Evolutionary conservation across 2,113 vertebrate species (phyloP).

Genomic region (mouse (Mus musculus)): GRCm39 chr5:32140001-32140500

Average conservation of each 20-base stretch:
- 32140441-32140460: background rate
- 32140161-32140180: background rate
- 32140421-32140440: background rate
- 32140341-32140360: background rate
- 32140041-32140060: too few relatives aligned
- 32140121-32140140: background rate
- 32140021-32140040: background rate
- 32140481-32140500: slow-evolving; percentile 2
- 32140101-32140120: background rate
- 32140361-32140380: background rate
- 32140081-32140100: background rate
- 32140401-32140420: background rate
- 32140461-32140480: slow-evolving; percentile 45
- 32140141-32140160: background rate
- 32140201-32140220: background rate
- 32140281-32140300: background rate
- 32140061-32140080: background rate
- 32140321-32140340: background rate
- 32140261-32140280: background rate
- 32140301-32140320: background rate
- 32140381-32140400: background rate
- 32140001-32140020: too few relatives aligned
- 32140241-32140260: background rate
- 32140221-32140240: background rate
- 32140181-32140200: background rate